phyloP scores from a whole-genome alignment of 2,888 invertebrate species.

The Nephrotoma guestfalica region DNA sequence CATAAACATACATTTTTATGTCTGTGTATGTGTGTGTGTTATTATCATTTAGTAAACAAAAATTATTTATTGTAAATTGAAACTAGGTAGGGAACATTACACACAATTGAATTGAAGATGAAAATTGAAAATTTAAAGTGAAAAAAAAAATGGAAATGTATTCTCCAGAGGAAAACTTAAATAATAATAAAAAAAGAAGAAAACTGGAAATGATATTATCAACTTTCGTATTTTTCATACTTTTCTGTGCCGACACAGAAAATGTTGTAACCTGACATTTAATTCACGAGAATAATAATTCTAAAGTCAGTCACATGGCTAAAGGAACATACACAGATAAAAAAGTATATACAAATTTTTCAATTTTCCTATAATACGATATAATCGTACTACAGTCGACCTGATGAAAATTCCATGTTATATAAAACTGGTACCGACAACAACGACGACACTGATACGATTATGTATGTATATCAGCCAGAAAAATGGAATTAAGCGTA shows the following conservation, averaged over 20 bases:
- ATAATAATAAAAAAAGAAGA: background rate
- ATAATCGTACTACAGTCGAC: background rate
- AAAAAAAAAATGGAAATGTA: background rate
- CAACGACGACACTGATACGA: background rate
- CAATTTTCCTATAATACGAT: background rate
- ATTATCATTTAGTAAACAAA: too few relatives aligned
- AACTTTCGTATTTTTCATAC: background rate
- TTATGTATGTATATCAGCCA: background rate
- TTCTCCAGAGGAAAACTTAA: background rate
- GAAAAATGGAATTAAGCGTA: background rate
- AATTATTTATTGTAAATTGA: background rate
- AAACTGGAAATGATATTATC: background rate
- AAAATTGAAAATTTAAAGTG: background rate
- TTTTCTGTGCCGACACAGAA: background rate
- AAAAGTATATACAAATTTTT: background rate
- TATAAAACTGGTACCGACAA: background rate
- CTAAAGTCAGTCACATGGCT: background rate
- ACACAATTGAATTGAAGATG: background rate
- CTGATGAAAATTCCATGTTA: background rate
- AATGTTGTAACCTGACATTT: background rate
- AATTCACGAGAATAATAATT: background rate
- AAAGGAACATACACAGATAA: background rate
- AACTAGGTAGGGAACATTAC: background rate
- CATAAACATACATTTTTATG: background rate
- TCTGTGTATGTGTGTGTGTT: background rate